phyloP scores from a whole-genome alignment of 2,797 vertebrate species.

The Pantherophis alleghaniensis region DNA sequence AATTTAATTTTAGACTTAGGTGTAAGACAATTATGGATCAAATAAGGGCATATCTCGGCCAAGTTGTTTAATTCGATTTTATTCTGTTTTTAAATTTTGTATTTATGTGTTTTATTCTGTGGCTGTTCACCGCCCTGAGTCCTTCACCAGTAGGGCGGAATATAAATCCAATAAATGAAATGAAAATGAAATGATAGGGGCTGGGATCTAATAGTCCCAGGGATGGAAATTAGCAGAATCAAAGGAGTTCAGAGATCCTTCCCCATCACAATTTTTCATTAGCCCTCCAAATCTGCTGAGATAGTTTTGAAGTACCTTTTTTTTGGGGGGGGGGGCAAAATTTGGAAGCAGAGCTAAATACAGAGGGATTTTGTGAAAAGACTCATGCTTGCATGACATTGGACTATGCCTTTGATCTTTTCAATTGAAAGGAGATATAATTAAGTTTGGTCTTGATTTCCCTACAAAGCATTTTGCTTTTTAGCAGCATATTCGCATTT shows the following conservation, averaged over 20 bases:
- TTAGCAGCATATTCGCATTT: not conserved
- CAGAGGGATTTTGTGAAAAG: not conserved
- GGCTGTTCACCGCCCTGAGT: no score
- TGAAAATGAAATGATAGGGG: not conserved
- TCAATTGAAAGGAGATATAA: not conserved
- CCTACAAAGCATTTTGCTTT: not conserved
- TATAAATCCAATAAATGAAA: no score
- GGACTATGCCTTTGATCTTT: not conserved
- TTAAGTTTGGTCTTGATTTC: not conserved
- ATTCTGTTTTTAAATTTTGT: no score
- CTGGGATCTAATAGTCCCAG: not conserved
- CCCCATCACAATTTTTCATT: not conserved
- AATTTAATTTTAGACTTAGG: not conserved
- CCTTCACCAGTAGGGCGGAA: no score
- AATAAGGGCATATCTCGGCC: not conserved
- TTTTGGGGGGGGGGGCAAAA: not conserved
- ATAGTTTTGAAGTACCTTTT: not conserved
- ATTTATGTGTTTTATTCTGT: no score
- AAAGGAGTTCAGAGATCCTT: not conserved
- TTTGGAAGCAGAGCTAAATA: not conserved
- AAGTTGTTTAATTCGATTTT: no score
- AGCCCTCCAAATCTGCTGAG: not conserved
- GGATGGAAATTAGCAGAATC: not conserved
- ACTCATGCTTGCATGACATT: not conserved
- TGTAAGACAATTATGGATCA: not conserved